Percentiles rank a stretch among this genome's conserved stretches.
Conservation (phyloP, 2,113 vertebrate species). For the Anser cygnoides region DNA sequence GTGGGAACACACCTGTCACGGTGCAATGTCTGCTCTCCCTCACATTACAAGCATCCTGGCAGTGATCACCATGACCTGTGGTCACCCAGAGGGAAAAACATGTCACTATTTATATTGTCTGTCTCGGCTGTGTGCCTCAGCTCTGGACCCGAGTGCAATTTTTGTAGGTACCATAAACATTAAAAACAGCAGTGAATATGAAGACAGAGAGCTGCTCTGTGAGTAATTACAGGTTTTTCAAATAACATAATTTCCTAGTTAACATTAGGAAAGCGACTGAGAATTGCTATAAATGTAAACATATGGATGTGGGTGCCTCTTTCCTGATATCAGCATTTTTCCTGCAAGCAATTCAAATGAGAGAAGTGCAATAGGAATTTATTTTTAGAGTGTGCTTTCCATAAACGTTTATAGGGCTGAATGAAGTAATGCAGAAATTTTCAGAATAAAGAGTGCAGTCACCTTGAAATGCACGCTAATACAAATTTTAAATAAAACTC, state of each 20-base stretch:
- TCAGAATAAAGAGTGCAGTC: slow-evolving; percentile 19
- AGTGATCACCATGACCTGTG: not conserved
- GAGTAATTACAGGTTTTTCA: slow-evolving; percentile 48
- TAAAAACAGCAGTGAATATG: not conserved
- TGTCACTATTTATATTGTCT: not conserved
- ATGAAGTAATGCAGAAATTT: slow-evolving; percentile 48
- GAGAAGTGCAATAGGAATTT: slow-evolving; percentile 34
- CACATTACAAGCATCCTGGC: fast-evolving
- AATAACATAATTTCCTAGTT: slow-evolving; percentile 39
- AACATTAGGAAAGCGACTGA: slow-evolving; percentile 34
- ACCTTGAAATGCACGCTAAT: slow-evolving; percentile 44
- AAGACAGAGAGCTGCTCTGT: slow-evolving; percentile 4
- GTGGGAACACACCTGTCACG: not conserved
- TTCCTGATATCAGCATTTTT: slow-evolving; percentile 56
- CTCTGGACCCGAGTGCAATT: not conserved
- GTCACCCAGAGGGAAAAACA: not conserved
- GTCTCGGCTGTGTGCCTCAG: not conserved
- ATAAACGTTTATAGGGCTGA: slow-evolving; percentile 29
- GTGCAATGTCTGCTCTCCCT: not conserved
- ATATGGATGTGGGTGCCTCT: slow-evolving; percentile 60
- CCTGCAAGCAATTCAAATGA: slow-evolving; percentile 52
- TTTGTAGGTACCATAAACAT: not conserved
- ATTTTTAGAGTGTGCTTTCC: slow-evolving; percentile 56
- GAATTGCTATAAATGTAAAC: slow-evolving; percentile 55
- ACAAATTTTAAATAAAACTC: slow-evolving; percentile 34